Base-by-base conservation (phyloP, 2,888 invertebrate species). In the Hirtodrosophila histrioides region DNA sequence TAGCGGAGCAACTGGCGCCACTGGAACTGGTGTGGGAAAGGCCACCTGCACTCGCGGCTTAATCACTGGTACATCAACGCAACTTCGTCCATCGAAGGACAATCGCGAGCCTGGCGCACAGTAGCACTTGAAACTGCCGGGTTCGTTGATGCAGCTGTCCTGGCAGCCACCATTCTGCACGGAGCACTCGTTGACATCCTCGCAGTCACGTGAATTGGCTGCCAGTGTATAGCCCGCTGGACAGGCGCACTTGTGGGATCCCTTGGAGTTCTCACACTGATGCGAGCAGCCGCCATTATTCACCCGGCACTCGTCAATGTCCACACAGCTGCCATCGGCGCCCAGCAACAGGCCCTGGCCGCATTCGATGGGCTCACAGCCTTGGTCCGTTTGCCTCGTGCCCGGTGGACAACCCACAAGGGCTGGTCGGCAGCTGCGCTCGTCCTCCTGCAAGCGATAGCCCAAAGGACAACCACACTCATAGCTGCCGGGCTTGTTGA, bases 181-280 rank as follows among this genome's bases (percentile, higher is more conserved):
- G 9, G 90, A 77, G 69, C 94, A 94, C 87, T 94, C 94, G 78
- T 94, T 91, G 8, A 94, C 88, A 82, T 93, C 93, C n/a, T 88
- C 75, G 67, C 93, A 93, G 4, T 92, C 91, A 12, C 92, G 92
- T 46, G 92, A 92, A 11, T 89, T 86, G 4, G 1, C 9, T 4
- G 91, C 92, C 5, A 93, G 89, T 6, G 87, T 77, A 79, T 92
- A 94, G 0, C 95, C 95, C 2, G 90, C 83, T 10, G 93, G 93
- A 78, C 95, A 95, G n/a, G 90, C 89, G 86, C 96, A 96, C 64
- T 92, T 91, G 39, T 91, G 93, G 2, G 92, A 92, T 0, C 93
- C 94, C 6, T 91, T 89, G 0, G 89, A 86, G 68, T 93, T 93
- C 2, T 86, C 71, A 66, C 94, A 90, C 3, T 75, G 80, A 44